Evolutionary conservation across 1,140 invertebrate genomes (phyloP).

Genomic region (Ips nitidus): DNA sequence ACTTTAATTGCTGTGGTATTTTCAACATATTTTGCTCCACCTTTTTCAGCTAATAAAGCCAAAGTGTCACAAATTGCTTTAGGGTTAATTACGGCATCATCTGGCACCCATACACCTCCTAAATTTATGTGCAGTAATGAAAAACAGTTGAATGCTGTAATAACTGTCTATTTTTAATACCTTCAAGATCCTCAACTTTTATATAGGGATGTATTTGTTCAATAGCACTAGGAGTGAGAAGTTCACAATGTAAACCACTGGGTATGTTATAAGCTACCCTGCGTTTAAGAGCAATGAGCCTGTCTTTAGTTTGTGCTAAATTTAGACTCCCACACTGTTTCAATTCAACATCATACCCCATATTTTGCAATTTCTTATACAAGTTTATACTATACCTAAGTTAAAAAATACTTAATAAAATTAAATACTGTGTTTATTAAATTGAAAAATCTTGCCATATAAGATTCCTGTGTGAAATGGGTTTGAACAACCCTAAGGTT

Average conservation of each 20-base stretch:
- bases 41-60: slow-evolving; percentile 60
- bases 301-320: slow-evolving; percentile 71
- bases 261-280: slow-evolving; percentile 62
- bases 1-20: slow-evolving; percentile 62
- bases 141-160: background rate
- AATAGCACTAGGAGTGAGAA: slow-evolving; percentile 52
- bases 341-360: slow-evolving; percentile 65
- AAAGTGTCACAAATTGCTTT: slow-evolving; percentile 63
- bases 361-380: slow-evolving; percentile 62
- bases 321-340: slow-evolving; percentile 70
- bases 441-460: slow-evolving; percentile 47
- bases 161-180: background rate
- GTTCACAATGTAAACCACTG: slow-evolving; percentile 59
- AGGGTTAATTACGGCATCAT: slow-evolving; percentile 71
- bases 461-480: slow-evolving; percentile 60
- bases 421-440: slow-evolving; percentile 9
- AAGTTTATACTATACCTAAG: slow-evolving; percentile 61
- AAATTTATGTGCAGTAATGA: background rate
- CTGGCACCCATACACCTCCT: slow-evolving; percentile 71
- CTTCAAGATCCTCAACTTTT: slow-evolving; percentile 66
- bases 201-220: slow-evolving; percentile 63
- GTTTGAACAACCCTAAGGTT: slow-evolving; percentile 63
- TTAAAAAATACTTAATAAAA: background rate
- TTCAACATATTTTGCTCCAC: slow-evolving; percentile 64
- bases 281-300: slow-evolving; percentile 66